These are phyloP conservation scores for Todiramphus chloris DNA, from an alignment of 2,113 vertebrate species.

Conservation along the genomic window DNA sequence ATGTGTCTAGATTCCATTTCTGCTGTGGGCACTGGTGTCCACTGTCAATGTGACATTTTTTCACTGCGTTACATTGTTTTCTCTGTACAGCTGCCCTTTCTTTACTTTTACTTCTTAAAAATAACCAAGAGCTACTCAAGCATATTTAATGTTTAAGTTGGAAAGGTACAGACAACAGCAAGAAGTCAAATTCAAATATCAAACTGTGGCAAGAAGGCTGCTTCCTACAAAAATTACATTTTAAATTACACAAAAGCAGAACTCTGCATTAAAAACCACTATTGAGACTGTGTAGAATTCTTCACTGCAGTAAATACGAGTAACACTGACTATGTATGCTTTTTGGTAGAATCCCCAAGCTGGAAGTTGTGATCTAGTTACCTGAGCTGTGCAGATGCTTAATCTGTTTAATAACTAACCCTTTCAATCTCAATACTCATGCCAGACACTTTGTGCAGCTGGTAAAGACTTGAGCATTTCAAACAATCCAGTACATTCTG, in stretches of 20 bases:
- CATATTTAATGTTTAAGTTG: background rate
- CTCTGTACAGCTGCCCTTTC: background rate
- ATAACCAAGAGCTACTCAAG: background rate
- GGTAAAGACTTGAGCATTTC: background rate
- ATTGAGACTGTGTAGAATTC: background rate
- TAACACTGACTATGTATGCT: background rate
- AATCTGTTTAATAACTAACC: background rate
- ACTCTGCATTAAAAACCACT: background rate
- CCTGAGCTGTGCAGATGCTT: background rate
- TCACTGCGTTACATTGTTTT: background rate
- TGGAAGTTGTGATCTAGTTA: background rate
- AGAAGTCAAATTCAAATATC: background rate
- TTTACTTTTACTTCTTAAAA: background rate
- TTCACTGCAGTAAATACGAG: background rate
- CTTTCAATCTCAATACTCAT: slow-evolving; percentile 8
- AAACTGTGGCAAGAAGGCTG: background rate
- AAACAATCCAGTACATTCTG: background rate
- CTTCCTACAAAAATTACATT: background rate
- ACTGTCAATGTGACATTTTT: background rate
- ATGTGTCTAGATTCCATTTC: background rate
- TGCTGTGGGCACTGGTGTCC: background rate
- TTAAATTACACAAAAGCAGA: background rate
- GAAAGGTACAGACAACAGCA: background rate
- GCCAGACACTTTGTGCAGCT: background rate
- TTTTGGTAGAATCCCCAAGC: background rate